Conservation (phyloP, 2,797 vertebrate species). For the Notamacropus eugenii region DNA sequence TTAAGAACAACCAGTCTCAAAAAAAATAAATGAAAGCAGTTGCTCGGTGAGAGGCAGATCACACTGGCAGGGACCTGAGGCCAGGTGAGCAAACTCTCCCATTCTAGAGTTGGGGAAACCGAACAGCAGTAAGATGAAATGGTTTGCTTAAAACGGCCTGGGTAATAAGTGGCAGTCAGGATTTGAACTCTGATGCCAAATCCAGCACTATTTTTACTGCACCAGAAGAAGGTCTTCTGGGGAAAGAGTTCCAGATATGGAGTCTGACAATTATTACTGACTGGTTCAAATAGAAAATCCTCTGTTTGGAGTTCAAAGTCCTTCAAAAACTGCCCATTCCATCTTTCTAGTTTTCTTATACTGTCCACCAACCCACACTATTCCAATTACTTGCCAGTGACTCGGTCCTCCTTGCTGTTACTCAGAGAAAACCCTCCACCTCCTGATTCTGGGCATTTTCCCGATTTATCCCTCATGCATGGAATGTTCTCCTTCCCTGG, state of each 20-base stretch:
- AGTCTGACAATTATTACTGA: background rate
- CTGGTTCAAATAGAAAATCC: background rate
- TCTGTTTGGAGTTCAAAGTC: background rate
- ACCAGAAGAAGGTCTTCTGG: background rate
- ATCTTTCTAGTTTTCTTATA: background rate
- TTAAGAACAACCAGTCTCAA: background rate
- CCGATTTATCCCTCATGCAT: background rate
- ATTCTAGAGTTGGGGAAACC: background rate
- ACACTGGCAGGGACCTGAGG: background rate
- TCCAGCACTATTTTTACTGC: background rate
- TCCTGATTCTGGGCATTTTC: background rate
- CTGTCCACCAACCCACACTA: background rate
- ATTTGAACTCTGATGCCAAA: background rate
- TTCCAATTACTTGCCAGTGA: background rate
- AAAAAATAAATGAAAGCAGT: background rate
- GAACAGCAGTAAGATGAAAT: background rate
- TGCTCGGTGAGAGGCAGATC: background rate
- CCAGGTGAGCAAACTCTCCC: background rate
- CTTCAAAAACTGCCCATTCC: background rate
- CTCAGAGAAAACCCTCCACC: background rate
- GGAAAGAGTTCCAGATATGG: background rate
- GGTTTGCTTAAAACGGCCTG: background rate
- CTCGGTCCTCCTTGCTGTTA: background rate
- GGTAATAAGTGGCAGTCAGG: background rate
- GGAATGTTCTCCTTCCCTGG: background rate